Evolutionary conservation across 2,113 vertebrate species (phyloP).

Genomic region (Tachysurus vachellii): DNA sequence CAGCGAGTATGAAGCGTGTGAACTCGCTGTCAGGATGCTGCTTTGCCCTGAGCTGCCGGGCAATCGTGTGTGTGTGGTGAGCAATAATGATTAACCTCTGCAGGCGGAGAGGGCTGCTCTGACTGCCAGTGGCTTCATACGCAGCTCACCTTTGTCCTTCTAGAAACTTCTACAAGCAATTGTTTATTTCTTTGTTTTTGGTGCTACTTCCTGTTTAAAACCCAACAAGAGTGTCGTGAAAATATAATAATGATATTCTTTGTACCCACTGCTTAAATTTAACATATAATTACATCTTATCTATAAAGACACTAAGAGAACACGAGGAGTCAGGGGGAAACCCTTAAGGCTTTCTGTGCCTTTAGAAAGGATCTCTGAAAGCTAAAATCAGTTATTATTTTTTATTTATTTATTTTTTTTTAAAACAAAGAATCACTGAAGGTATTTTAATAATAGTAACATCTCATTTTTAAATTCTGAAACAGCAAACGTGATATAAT

Average conservation of each 20-base stretch:
- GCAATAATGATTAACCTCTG: constrained; percentile 48
- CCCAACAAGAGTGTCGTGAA: neutral
- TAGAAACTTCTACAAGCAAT: neutral
- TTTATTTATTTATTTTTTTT: neutral
- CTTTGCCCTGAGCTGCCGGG: constrained; percentile 34
- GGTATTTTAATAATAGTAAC: neutral
- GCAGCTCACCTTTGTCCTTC: neutral
- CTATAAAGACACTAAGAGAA: neutral
- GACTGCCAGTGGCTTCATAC: constrained; percentile 2
- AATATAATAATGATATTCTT: neutral
- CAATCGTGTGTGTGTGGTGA: constrained; percentile 37
- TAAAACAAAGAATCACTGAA: neutral
- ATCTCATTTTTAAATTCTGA: neutral
- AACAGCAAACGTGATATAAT: neutral
- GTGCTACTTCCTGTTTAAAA: neutral
- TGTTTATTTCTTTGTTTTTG: neutral
- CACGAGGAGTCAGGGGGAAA: neutral
- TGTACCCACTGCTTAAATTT: neutral
- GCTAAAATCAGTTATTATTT: neutral
- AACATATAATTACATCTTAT: neutral
- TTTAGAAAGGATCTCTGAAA: neutral
- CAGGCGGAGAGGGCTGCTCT: neutral
- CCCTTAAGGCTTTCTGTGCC: neutral
- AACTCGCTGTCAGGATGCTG: constrained; percentile 44
- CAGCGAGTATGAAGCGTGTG: constrained; percentile 42